A percentile compares a stretch with the other conserved stretches of the same genome.
Evolutionary conservation across 2,113 vertebrate species (phyloP).

Genomic region (Tiliqua scincoides): DNA sequence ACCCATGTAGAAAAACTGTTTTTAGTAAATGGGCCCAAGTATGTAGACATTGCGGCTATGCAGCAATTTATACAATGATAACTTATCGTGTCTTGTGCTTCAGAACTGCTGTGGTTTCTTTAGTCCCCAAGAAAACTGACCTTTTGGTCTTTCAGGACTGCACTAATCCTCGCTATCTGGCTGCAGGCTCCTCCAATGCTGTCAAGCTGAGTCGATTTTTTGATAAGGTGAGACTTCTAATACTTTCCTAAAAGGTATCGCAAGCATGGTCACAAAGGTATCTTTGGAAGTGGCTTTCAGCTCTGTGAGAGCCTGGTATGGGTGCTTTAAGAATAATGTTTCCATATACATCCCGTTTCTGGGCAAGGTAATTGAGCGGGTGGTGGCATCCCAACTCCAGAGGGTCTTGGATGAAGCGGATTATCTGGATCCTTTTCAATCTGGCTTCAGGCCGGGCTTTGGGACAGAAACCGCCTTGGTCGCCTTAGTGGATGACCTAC

Average conservation of each 20-base stretch:
- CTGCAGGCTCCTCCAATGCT: slow-evolving; percentile 95
- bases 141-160: slow-evolving; percentile 84
- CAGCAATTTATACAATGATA: neutral
- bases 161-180: slow-evolving; percentile 91
- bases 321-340: neutral
- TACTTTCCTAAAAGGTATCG: neutral
- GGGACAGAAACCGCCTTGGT: no score
- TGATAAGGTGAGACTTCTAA: slow-evolving; percentile 86
- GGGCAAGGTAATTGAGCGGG: no score
- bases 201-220: slow-evolving; percentile 98
- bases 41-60: neutral
- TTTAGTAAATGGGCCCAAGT: neutral
- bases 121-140: slow-evolving; percentile 20
- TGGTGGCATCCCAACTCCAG: no score
- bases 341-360: neutral
- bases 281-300: neutral
- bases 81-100: neutral
- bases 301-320: neutral
- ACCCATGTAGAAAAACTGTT: neutral
- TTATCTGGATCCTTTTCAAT: no score
- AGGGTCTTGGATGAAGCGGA: no score
- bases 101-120: neutral
- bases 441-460: no score
- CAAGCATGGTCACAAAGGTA: neutral
- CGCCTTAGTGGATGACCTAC: no score